phyloP scores from a whole-genome alignment of 2,797 vertebrate genomes.

The Hyperoplus immaculatus region DNA sequence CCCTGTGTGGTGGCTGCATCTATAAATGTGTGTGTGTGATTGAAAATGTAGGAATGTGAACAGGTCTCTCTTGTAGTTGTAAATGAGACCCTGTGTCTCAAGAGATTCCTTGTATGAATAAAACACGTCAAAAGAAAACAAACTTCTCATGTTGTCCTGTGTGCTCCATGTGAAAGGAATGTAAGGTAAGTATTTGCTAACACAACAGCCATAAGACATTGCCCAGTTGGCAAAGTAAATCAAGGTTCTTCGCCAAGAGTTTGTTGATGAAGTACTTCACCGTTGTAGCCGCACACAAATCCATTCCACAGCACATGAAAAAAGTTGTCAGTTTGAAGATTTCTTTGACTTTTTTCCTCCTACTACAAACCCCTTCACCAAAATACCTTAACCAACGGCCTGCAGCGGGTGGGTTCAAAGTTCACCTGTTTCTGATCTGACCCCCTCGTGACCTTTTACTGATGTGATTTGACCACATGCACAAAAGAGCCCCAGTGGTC shows the following conservation, averaged over 20 bases:
- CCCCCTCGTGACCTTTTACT: constrained; percentile 60
- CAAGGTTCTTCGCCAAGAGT: too few relatives aligned
- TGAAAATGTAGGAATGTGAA: too few relatives aligned
- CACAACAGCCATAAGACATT: background rate
- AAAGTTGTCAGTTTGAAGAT: background rate
- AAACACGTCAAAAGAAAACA: background rate
- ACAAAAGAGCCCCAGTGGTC: constrained; percentile 76
- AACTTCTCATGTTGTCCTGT: background rate
- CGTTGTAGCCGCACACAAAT: background rate
- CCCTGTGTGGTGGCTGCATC: too few relatives aligned
- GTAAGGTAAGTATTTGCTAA: background rate
- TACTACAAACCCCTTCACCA: constrained; percentile 33
- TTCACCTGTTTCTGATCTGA: constrained; percentile 72
- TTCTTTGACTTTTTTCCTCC: constrained; percentile 34
- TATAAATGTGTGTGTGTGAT: too few relatives aligned
- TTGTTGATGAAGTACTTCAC: background rate
- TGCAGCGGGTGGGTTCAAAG: constrained; percentile 63
- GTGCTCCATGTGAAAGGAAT: background rate
- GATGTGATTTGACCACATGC: constrained; percentile 67
- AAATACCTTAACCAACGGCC: constrained; percentile 61
- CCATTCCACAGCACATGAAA: background rate
- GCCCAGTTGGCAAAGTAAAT: background rate
- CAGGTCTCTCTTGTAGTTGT: too few relatives aligned
- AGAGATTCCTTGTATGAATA: background rate
- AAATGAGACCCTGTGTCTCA: too few relatives aligned